phyloP scores from a whole-genome alignment of 2,888 invertebrate genomes.

The Lamellibrachia columna region DNA sequence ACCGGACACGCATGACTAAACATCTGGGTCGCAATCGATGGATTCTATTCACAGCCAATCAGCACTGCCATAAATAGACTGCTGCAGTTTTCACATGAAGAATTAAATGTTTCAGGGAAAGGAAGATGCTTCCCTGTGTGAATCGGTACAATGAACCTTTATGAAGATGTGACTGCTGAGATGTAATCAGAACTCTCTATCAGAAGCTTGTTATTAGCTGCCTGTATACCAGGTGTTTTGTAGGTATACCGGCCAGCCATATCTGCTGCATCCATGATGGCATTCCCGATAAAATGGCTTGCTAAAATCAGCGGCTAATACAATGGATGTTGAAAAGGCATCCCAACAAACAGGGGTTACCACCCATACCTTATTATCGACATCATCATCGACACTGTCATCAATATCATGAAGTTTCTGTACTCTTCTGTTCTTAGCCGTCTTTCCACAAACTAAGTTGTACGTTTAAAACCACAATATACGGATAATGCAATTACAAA shows the following conservation, averaged over 20 bases:
- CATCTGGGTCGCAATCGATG: neutral
- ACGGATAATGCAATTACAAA: neutral
- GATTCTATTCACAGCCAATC: slow-evolving; percentile 10
- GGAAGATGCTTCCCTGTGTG: neutral
- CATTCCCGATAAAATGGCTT: slow-evolving; percentile 1
- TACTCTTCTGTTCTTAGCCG: neutral
- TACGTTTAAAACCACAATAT: neutral
- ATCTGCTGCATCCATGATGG: neutral
- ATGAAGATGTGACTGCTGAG: neutral
- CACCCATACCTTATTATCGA: neutral
- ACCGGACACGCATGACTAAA: neutral
- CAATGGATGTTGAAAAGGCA: neutral
- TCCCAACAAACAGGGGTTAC: neutral
- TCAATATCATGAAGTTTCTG: neutral
- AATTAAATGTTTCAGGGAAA: neutral
- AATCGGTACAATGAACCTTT: neutral
- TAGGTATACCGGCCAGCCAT: neutral
- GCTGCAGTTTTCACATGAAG: neutral
- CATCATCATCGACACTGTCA: neutral
- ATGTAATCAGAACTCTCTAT: neutral
- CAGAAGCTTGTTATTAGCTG: neutral
- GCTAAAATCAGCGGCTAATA: neutral
- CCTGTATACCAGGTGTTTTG: neutral
- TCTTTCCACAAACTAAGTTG: neutral
- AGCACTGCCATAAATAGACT: slow-evolving; percentile 8